Evolutionary conservation across 2,113 vertebrate species (phyloP).

Genomic region (Stercorarius parasiticus): DNA sequence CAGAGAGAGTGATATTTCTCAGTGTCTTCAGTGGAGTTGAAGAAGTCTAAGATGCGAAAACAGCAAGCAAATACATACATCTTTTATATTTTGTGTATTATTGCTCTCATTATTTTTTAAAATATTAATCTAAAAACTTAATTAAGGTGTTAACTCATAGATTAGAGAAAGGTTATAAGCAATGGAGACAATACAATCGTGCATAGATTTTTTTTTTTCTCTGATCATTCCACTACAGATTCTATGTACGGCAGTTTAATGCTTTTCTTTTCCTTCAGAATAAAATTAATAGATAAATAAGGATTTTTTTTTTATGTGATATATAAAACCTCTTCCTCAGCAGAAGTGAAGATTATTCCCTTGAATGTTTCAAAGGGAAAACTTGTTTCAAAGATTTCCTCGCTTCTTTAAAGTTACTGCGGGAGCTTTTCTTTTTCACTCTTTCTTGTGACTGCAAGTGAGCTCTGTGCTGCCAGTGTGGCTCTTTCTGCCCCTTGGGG

Average conservation of each 20-base stretch:
- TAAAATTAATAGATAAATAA: slow-evolving; percentile 26
- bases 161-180: neutral
- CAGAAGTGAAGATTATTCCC: neutral
- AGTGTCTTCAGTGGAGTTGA: neutral
- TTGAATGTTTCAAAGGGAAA: neutral
- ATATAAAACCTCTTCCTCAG: neutral
- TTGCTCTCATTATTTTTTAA: neutral
- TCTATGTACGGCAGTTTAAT: neutral
- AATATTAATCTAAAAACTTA: slow-evolving; percentile 27
- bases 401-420: neutral
- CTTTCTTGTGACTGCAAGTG: neutral
- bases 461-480: neutral
- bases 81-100: neutral
- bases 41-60: neutral
- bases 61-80: neutral
- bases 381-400: neutral
- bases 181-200: neutral
- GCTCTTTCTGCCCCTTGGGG: neutral
- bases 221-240: neutral
- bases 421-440: neutral
- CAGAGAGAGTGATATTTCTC: neutral
- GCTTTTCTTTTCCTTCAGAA: neutral
- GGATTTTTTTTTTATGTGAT: neutral
- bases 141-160: slow-evolving; percentile 45
- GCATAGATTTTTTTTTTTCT: neutral